These are phyloP conservation scores for Mythimna loreyi DNA, from an alignment of 2,888 invertebrate species.

Conservation along the genomic window DNA sequence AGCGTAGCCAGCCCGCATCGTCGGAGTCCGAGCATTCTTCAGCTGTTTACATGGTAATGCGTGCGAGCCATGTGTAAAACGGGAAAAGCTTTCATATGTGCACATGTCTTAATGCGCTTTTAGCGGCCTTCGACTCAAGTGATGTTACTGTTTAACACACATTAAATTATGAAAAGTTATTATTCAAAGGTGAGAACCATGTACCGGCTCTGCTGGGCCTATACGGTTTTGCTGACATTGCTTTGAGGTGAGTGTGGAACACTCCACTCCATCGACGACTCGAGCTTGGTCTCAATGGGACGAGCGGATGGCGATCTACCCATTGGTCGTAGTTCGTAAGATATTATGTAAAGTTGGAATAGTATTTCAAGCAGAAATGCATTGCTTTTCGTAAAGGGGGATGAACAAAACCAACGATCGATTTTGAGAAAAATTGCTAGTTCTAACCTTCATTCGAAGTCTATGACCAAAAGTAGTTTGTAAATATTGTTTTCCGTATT, in stretches of 20 bases:
- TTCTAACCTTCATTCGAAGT: not conserved
- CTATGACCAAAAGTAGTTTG: not conserved
- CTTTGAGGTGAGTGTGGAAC: too few species aligned
- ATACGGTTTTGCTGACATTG: too few species aligned
- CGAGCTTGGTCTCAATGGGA: too few species aligned
- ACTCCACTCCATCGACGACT: too few species aligned
- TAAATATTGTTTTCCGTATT: not conserved
- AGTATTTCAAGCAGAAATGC: too few species aligned
- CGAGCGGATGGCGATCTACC: too few species aligned
- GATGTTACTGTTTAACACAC: slow-evolving; percentile 12
- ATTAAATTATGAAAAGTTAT: not conserved
- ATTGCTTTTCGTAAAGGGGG: not conserved
- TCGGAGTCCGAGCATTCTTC: slow-evolving; percentile 33
- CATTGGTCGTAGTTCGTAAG: too few species aligned
- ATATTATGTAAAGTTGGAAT: too few species aligned
- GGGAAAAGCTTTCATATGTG: slow-evolving; percentile 38
- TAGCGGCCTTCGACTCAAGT: slow-evolving; percentile 32
- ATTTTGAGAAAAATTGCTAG: not conserved
- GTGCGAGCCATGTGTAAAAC: slow-evolving; percentile 36
- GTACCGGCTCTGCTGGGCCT: too few species aligned
- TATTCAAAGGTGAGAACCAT: too few species aligned
- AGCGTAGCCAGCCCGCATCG: slow-evolving; percentile 35
- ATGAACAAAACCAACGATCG: too few species aligned
- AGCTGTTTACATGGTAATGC: slow-evolving; percentile 48
- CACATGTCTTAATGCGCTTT: slow-evolving; percentile 33